Percentiles rank a stretch among this genome's conserved stretches.
Conservation (phyloP, 1,140 invertebrate species). For the Cotesia vestalis region DNA sequence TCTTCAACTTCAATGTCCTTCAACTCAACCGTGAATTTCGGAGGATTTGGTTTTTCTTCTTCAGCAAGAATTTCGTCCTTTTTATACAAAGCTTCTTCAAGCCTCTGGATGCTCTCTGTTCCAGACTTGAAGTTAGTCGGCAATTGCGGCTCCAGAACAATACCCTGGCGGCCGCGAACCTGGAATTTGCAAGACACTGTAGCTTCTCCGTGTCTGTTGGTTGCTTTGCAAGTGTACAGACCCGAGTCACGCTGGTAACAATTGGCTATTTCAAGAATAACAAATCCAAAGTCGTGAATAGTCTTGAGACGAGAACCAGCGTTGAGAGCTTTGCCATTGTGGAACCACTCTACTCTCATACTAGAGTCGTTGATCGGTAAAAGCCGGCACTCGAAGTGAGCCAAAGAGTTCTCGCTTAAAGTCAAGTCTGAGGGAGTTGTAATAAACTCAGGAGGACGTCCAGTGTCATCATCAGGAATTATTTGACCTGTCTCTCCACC, state of each 20-base stretch:
- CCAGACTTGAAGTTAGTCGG: slow-evolving; percentile 86
- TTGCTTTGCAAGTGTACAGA: slow-evolving; percentile 90
- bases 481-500: slow-evolving; percentile 71
- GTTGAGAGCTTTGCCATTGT: slow-evolving; percentile 90
- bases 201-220: slow-evolving; percentile 89
- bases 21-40: slow-evolving; percentile 84
- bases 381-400: slow-evolving; percentile 91
- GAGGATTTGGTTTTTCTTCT: slow-evolving; percentile 87
- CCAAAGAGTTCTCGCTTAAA: slow-evolving; percentile 87
- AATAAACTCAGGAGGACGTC: slow-evolving; percentile 91
- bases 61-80: slow-evolving; percentile 82
- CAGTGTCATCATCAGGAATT: slow-evolving; percentile 81
- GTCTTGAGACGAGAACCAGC: slow-evolving; percentile 89
- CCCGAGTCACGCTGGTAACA: slow-evolving; percentile 89
- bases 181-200: slow-evolving; percentile 85
- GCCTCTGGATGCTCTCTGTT: slow-evolving; percentile 87
- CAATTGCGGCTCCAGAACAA: slow-evolving; percentile 89
- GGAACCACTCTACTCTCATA: slow-evolving; percentile 96
- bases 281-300: slow-evolving; percentile 93
- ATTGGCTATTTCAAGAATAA: slow-evolving; percentile 89
- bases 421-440: slow-evolving; percentile 86
- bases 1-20: slow-evolving; percentile 86
- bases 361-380: slow-evolving; percentile 91
- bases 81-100: slow-evolving; percentile 90
- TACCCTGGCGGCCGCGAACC: slow-evolving; percentile 85